Conservation (phyloP, 2,888 invertebrate genomes). For the Chloroclystis v-ata region DNA sequence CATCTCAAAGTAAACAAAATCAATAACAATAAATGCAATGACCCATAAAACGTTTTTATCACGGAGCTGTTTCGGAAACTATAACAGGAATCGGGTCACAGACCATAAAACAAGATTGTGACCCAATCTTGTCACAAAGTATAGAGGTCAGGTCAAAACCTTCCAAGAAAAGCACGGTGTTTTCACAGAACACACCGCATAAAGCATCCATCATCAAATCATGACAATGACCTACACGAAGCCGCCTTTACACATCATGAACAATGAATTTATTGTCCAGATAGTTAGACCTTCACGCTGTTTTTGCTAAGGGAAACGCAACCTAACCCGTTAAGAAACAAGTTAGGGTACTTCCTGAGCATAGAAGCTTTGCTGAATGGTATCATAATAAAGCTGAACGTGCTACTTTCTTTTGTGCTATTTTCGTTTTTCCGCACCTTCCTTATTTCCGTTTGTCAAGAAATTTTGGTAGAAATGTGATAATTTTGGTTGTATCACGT, state of each 20-base stretch:
- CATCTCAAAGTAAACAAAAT: too few relatives aligned
- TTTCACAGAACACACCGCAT: slow-evolving; percentile 43
- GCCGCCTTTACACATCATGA: slow-evolving; percentile 49
- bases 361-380: slow-evolving; percentile 29
- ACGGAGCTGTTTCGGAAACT: too few relatives aligned
- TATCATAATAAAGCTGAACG: slow-evolving; percentile 41
- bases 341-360: slow-evolving; percentile 19
- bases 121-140: slow-evolving; percentile 10
- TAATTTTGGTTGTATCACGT: slow-evolving; percentile 1
- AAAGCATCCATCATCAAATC: too few relatives aligned
- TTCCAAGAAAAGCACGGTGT: slow-evolving; percentile 30
- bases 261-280: slow-evolving; percentile 40
- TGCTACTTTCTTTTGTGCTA: slow-evolving; percentile 50
- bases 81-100: slow-evolving; percentile 7
- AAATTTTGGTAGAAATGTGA: neutral
- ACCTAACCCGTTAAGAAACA: slow-evolving; percentile 29
- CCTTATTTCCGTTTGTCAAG: slow-evolving; percentile 40
- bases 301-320: slow-evolving; percentile 28
- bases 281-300: slow-evolving; percentile 27
- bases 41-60: too few relatives aligned
- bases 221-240: slow-evolving; percentile 54
- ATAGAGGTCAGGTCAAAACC: slow-evolving; percentile 35
- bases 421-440: slow-evolving; percentile 56
- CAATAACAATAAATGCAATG: too few relatives aligned
- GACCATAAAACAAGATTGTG: slow-evolving; percentile 3